Percentiles rank a stretch among this genome's conserved stretches.
Evolutionary conservation across 2,797 vertebrate species (phyloP).

Genomic region (Periparus ater): DNA sequence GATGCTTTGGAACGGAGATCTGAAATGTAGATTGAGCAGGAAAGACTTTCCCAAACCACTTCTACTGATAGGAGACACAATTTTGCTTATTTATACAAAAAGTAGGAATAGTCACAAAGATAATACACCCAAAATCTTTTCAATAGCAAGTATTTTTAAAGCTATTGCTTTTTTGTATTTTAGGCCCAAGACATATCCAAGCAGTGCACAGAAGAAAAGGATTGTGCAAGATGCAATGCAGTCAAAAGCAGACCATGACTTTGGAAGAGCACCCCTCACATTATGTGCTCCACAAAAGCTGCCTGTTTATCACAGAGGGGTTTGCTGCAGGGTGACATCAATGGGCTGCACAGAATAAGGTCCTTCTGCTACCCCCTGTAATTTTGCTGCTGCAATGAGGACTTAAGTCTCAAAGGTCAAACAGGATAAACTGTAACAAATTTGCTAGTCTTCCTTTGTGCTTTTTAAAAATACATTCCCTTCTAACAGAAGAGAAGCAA

Average conservation of each 20-base stretch:
- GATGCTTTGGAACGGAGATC: neutral
- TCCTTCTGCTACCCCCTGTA: neutral
- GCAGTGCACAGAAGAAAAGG: neutral
- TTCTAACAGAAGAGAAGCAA: slow-evolving; percentile 5
- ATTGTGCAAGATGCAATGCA: neutral
- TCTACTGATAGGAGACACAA: neutral
- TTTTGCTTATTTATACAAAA: neutral
- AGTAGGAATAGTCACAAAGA: neutral
- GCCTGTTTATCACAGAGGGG: neutral
- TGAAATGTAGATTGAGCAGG: neutral
- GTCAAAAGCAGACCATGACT: neutral
- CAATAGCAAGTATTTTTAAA: neutral
- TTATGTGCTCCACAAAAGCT: neutral
- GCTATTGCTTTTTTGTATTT: neutral
- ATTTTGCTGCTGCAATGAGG: neutral
- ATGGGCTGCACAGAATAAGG: neutral
- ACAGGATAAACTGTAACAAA: neutral
- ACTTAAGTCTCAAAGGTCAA: neutral
- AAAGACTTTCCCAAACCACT: neutral
- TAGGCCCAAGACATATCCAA: neutral
- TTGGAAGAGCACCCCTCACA: neutral
- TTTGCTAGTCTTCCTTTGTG: fast-evolving
- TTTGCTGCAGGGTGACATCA: neutral
- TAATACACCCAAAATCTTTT: neutral
- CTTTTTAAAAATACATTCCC: neutral